A percentile compares a stretch with the other conserved stretches of the same genome.
Evolutionary conservation across 1,140 invertebrate species (phyloP).

Genomic region (Monochamus saltuarius): DNA sequence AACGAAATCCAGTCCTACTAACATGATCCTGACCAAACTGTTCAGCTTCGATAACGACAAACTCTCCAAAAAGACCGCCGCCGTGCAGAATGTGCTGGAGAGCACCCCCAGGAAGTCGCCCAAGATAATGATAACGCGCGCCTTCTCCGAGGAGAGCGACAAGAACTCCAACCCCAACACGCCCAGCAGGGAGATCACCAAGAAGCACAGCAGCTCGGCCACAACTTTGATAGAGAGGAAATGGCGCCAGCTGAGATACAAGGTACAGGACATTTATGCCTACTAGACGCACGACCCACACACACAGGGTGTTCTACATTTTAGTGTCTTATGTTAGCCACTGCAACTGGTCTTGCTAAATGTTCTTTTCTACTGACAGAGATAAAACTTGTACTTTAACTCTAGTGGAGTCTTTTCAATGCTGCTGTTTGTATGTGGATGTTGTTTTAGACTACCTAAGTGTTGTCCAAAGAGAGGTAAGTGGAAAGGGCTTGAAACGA

Average conservation of each 20-base stretch:
- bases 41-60: conserved; percentile 48
- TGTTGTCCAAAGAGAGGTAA: neutral
- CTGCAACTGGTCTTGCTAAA: too few relatives aligned
- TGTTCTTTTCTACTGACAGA: too few relatives aligned
- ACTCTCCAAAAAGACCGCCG: conserved; percentile 37
- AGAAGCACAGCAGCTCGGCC: conserved; percentile 59
- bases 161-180: conserved; percentile 49
- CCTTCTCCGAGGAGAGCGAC: conserved; percentile 69
- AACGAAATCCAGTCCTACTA: conserved; percentile 54
- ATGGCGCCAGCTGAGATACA: conserved; percentile 45
- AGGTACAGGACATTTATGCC: conserved; percentile 27
- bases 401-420: too few relatives aligned
- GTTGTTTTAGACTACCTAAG: too few relatives aligned
- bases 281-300: neutral
- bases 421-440: too few relatives aligned
- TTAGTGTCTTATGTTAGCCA: too few relatives aligned
- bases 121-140: conserved; percentile 68
- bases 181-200: conserved; percentile 53
- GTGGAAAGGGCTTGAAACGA: neutral
- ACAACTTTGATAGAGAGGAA: conserved; percentile 57
- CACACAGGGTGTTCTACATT: too few relatives aligned
- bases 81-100: conserved; percentile 44
- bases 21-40: conserved; percentile 58
- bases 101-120: conserved; percentile 60
- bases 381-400: too few relatives aligned